A percentile compares a stretch with the other conserved stretches of the same genome.
phyloP scores from a whole-genome alignment of 2,888 invertebrate genomes.

The Eupithecia abbreviata region DNA sequence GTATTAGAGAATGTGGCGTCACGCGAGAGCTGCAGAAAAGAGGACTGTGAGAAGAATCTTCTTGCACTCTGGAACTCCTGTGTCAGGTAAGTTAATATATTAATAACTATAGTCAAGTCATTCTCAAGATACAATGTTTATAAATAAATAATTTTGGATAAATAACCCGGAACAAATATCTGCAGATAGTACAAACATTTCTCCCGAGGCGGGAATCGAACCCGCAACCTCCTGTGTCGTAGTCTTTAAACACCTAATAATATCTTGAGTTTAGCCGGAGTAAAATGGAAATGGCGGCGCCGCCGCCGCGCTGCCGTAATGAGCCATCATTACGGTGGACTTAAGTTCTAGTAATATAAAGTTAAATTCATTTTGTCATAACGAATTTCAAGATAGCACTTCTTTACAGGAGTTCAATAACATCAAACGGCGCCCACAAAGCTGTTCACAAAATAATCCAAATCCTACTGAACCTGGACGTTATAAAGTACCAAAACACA shows the following conservation, averaged over 20 bases:
- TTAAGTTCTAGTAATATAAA: not conserved
- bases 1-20: constrained; percentile 50
- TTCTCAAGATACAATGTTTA: not conserved
- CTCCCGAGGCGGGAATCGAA: too few species aligned
- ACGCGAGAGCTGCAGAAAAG: constrained; percentile 39
- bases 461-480: constrained; percentile 56
- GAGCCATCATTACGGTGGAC: not conserved
- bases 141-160: too few species aligned
- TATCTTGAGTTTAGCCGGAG: not conserved
- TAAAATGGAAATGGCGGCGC: not conserved
- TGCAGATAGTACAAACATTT: too few species aligned
- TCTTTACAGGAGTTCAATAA: constrained; percentile 67
- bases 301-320: not conserved
- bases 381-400: not conserved
- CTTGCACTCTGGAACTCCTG: constrained; percentile 71
- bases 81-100: constrained; percentile 61
- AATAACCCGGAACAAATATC: too few species aligned
- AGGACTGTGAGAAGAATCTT: constrained; percentile 48
- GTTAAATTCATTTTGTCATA: not conserved
- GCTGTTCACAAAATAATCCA: constrained; percentile 67
- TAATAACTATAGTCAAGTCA: not conserved
- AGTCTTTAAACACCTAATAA: too few species aligned
- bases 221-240: too few species aligned
- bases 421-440: constrained; percentile 57
- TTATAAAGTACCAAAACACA: constrained; percentile 61